Base-by-base conservation (phyloP, 1,140 invertebrate species). In the Drosophila bocki region DNA sequence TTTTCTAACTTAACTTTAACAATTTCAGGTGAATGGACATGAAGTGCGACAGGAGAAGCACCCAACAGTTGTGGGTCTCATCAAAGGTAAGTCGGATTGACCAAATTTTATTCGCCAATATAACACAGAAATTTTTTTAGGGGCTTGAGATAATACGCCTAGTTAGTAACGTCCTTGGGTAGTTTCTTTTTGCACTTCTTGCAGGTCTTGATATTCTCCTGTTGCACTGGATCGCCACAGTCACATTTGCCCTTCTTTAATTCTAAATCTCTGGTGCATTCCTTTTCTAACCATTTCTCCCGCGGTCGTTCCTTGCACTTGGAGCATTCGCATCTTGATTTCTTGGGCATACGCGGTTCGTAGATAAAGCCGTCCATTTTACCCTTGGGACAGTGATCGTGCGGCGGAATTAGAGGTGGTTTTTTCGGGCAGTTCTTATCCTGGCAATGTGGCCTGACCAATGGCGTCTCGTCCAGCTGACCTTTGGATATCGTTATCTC, bases 1-100 rank as follows among this genome's bases (percentile, higher is more conserved):
- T 6, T 39, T 61, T 0, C 15, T 29, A 45, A 12, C 19, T 15
- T 50, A 44, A 35, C 1, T 54, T 22, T 9, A 5, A 15, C 3
- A 37, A 48, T 94, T 94, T 92, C 67, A 95, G 96, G 98, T 99
- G 47, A 99, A 99, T 94, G 97, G 97, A 58, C 96, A 97, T 45
- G 95, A 97, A 83, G 98, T 99, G 32, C 97, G 96, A 71, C 95
- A 96, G 72, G 96, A 96, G 81, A 98, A 97, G 82, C 98, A 99
- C 92, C 96, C 96, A 60, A 97, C 99, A 92, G 98, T 99, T 48
- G 98, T 99, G 58, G 95, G 96, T 78, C 95, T 99, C 79, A 99
- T 98, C 83, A 97, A 97, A 95, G 96, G 97, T 98, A 35, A 9
- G 42, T 17, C 5, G 42, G 1, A 11, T 54, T 29, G 26, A 17